Evolutionary conservation across 2,888 invertebrate species (phyloP), one percentile per base, ranked within the genome.

Genomic region (Nebria salina): DNA sequence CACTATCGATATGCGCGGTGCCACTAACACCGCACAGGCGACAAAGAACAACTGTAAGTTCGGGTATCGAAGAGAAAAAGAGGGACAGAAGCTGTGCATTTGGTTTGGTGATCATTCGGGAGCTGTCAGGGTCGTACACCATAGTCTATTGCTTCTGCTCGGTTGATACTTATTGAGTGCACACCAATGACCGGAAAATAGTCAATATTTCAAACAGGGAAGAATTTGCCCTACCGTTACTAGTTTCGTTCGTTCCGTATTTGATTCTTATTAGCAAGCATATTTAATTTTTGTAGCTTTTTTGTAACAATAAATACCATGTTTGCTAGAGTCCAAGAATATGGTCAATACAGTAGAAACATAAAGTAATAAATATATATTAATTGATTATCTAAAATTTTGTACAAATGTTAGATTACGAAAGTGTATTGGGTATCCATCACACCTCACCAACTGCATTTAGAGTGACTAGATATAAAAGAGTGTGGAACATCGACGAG

Each of bases 101-200:
- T 54, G 54, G 54, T 54, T 54, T 54, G 34, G 66, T 25, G 68
- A 66, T 76, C 76, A 76, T 76, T 76, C 66, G 76, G 66, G 41
- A 76, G 76, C 68, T 76, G 76, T 76, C 76, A 68, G 68, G 13
- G 20, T 9, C 70, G 42, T n/a, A 42, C 70, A 11, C 68, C 42
- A 20, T 9, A 65, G 77, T 77, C 54, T 77, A 77, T 77, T 77
- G 77, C 77, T 77, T 77, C 77, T 77, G 43, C 77, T 77, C 43
- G 73, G 78, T 11, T 74, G 65, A 43, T 54, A 20, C 65, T 26
- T 42, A 74, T 73, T 76, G 73, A 78, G 9, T 72, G 34, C 43
- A 73, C 74, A 73, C 65, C 72, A 78, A 78, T 66, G 66, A 64
- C 73, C 73, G 73, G 66, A 74, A 78, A 78, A 78, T 65, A 74